Base-by-base conservation (phyloP, 2,888 invertebrate genomes). In the Sarcophaga variegata region DNA sequence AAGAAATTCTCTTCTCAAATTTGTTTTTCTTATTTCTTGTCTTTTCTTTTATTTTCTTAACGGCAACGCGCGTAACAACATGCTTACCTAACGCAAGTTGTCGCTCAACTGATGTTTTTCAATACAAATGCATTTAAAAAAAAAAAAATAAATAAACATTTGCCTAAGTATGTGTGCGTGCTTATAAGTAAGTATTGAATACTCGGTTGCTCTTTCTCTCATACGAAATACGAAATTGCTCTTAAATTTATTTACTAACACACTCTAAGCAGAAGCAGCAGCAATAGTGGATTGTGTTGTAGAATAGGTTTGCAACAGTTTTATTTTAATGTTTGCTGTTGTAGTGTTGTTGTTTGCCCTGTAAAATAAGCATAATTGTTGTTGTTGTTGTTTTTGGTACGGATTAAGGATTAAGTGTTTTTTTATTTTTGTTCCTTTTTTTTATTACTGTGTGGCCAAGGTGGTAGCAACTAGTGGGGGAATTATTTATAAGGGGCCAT, bases 81-180 rank as follows among this genome's bases (percentile, higher is more conserved):
- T 92, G 92, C 90, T 91, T 89, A 92, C 95, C 91, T 92, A 94
- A 94, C 95, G 95, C 94, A 95, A 94, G 95, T 94, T 95, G 95
- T 94, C 95, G 95, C 95, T 95, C 94, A 94, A 95, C 95, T 95
- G 92, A 93, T 88, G 75, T 82, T 85, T 25, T 84, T 63, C 88
- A 82, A 86, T 74, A 72, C 81, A 64, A 80, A 75, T 88, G 88
- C 64, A 81, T 70, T 37, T 37, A 2, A 37, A 37, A 37, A 37
- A 37, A 8, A 37, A 37, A 20, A 20, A 37, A 37, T 37, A 37
- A 37, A 37, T 76, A 81, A 54, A 54, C 12, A 54, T 63, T 54
- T 47, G 64, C 67, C 14, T 75, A 10, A 66, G 60, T 79, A 49
- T 70, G 71, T 22, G 45, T 59, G 25, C 69, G 79, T 78, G 45